Base-by-base conservation (phyloP, 1,140 invertebrate genomes). In the Drusus annulatus region DNA sequence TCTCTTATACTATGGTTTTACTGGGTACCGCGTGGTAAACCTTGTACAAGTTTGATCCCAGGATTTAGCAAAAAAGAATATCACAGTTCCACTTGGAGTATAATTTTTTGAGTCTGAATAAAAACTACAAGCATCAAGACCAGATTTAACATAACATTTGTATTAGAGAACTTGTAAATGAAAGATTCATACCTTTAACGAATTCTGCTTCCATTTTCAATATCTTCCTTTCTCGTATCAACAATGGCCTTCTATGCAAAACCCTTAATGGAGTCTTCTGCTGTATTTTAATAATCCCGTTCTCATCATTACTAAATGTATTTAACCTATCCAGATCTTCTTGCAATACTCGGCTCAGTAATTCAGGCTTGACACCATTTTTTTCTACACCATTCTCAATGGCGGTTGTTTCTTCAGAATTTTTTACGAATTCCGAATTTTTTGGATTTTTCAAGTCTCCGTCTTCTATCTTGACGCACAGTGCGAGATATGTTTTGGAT, bases 261-360 rank as follows among this genome's bases (percentile, higher is more conserved):
- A 98, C 97, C 83, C 97, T 87, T 16, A 98, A 88, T 0, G 96
- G 96, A 0, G 96, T 97, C 85, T 93, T 94, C 86, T 97, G 96
- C 16, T 90, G 82, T 36, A 94, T 91, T 62, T 89, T 86, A 16
- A 95, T 86, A 10, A 84, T 82, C 3, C 65, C 82, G 0, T 68
- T 17, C 0, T 80, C 28, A 3, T 85, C 85, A 82, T 88, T 87
- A 0, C 84, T 79, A 80, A 91, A 86, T 5, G 91, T 86, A 84
- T 92, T 89, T 23, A 94, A 86, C 31, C 86, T 85, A 58, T 91
- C 86, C 28, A 95, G 85, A 80, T 91, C 89, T 58, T 89, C 89
- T 19, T 90, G 86, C 1, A 89, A 91, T 16, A 90, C 88, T 6
- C 83, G 86, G 36, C 63, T 68, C 16, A 45, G 36, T 21, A 15